Base-by-base conservation (phyloP, 2,113 vertebrate species). In the Bubo blakistoni region DNA sequence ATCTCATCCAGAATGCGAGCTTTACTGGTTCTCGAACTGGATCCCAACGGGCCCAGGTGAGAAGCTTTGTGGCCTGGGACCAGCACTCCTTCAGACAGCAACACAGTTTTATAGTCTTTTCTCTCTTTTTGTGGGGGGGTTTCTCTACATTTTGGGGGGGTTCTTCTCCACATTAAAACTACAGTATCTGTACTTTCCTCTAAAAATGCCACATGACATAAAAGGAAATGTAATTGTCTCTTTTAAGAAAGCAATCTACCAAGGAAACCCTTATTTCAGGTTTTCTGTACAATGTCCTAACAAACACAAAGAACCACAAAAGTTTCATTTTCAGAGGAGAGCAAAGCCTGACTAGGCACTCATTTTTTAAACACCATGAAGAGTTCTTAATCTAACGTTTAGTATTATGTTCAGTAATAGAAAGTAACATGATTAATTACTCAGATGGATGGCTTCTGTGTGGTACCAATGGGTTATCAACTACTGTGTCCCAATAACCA, bases 401-500 rank as follows among this genome's bases (percentile, higher is more conserved):
- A 36, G 10, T 17, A 46, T 42, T 34, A 20, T 1, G 16, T 26
- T n/a, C 30, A 67, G 18, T 58, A 32, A 54, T 1, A 38, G 81
- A 52, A 40, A 59, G 72, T 20, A 63, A 34, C 21, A 21, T 4
- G 6, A 57, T 72, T 51, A 38, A 91, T 46, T 72, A 51, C 42
- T 59, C 49, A 32, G 29, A 11, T 29, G 11, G 29, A 72, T 38
- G n/a, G n/a, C 42, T 63, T 62, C 58, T 12, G 16, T 52, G 19
- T 7, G n/a, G 57, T 16, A 30, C 54, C 9, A 2, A 0, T 6
- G 54, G 30, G 11, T 70, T 61, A 83, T 21, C 34, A 66, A 82
- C 27, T 3, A 29, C 4, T 0, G 0, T 3, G n/a, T 24, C 17
- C 14, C 38, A 24, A 6, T 1, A 11, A 58, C 44, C 44, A 46